Evolutionary conservation across 1,140 invertebrate species (phyloP), one percentile per base, ranked within the genome.

Genomic region (Bicyclus anynana): DNA sequence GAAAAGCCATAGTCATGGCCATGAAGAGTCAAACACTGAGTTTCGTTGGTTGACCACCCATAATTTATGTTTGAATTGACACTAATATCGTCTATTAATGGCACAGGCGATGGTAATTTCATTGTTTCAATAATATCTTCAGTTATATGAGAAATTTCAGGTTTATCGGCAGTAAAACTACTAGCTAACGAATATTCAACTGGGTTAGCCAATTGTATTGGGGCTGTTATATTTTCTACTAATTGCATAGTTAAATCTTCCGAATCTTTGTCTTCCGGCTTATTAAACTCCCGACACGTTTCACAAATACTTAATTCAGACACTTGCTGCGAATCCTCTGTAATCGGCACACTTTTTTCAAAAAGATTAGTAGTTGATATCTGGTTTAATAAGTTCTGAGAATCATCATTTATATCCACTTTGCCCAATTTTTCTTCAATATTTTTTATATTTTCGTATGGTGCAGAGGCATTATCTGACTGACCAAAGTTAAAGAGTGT

Each of bases 171-270:
- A 18, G 60, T 48, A 35, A 40, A 29, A 2, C 49, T 14, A 12
- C 48, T 60, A 54, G 56, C 16, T 6, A 47, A 14, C 0, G 52
- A 51, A 48, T 40, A 59, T 68, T 77, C 79, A 33, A 87, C 83
- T 2, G 84, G 76, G 62, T 88, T 84, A 4, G 68, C 74, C 4
- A 88, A 59, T 53, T 88, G 83, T 53, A 88, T 84, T 0, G 80
- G 82, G 0, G 85, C 69, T 27, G 72, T 85, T n/a, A 88, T 81
- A 55, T 88, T 88, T 67, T 86, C 80, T 47, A 88, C 85, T 33
- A 88, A 47, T 27, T 88, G 72, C 9, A 63, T 56, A 3, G 85
- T 88, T n/a, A 86, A 63, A 53, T 83, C 73, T 63, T 84, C 77
- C 5, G 49, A 57, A 49, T 75, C 77, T 49, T 75, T 78, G 10